Percentiles rank a stretch among this genome's conserved stretches.
phyloP scores from a whole-genome alignment of 2,888 invertebrate genomes.

The Clunio marinus region DNA sequence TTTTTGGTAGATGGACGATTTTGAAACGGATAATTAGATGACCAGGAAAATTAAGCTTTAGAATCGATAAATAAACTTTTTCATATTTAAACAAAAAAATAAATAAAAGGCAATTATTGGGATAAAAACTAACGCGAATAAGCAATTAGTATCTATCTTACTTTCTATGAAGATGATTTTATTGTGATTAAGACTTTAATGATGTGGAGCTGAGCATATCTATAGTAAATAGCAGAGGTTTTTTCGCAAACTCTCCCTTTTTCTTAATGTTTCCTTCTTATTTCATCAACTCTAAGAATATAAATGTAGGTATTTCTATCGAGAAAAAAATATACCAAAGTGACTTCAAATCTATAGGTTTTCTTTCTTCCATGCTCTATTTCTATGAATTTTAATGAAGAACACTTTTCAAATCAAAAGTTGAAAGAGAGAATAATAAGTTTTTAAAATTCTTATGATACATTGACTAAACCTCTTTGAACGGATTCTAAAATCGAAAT shows the following conservation, averaged over 20 bases:
- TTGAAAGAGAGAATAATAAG: not conserved
- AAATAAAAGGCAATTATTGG: not conserved
- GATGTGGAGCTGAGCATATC: no score
- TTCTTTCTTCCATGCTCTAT: not conserved
- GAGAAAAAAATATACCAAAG: slow-evolving; percentile 31
- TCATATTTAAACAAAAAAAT: not conserved
- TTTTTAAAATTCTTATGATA: slow-evolving; percentile 1
- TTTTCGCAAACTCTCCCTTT: not conserved
- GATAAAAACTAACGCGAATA: no score
- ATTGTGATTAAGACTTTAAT: no score
- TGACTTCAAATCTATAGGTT: slow-evolving; percentile 30
- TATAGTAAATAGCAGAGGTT: not conserved
- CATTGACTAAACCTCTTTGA: not conserved
- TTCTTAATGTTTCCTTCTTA: not conserved
- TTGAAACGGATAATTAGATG: not conserved
- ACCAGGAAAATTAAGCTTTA: slow-evolving; percentile 13
- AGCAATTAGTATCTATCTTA: no score
- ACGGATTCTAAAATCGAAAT: slow-evolving; percentile 3
- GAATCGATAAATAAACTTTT: not conserved
- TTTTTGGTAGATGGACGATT: no score
- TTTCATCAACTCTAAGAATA: not conserved
- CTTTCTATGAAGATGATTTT: no score
- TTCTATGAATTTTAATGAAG: not conserved
- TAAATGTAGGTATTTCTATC: slow-evolving; percentile 32
- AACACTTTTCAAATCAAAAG: not conserved